phyloP scores from a whole-genome alignment of 2,113 vertebrate genomes.

The Tauraco erythrolophus region DNA sequence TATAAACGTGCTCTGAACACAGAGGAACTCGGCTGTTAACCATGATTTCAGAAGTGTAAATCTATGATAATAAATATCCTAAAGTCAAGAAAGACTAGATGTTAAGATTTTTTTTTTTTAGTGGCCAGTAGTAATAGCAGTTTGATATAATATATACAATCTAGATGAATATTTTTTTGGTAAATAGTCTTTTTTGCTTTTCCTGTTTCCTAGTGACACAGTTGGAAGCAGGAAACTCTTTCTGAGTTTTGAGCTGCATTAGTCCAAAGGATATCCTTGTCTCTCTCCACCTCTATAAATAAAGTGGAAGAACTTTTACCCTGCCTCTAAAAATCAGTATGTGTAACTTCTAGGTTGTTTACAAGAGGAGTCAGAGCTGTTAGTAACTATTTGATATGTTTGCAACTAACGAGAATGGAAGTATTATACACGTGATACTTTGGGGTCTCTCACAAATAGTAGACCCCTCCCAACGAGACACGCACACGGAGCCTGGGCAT shows the following conservation, averaged over 20 bases:
- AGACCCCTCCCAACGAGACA: no score
- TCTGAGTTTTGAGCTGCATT: conserved; percentile 53
- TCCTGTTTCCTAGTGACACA: conserved; percentile 72
- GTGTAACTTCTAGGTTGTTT: neutral
- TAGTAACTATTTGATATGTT: neutral
- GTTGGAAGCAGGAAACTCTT: conserved; percentile 72
- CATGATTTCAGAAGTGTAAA: conserved; percentile 42
- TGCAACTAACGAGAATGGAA: neutral
- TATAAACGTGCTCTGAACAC: neutral
- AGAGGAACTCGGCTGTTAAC: conserved; percentile 17
- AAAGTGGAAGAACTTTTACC: conserved; percentile 56
- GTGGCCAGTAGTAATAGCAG: neutral
- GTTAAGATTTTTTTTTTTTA: neutral
- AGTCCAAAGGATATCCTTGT: conserved; percentile 74
- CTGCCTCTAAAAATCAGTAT: conserved; percentile 15
- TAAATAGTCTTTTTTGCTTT: conserved; percentile 64
- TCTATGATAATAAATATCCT: conserved; percentile 20
- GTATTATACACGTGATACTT: neutral
- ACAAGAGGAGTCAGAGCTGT: neutral
- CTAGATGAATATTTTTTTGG: neutral
- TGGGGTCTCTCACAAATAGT: neutral
- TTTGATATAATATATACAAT: conserved; percentile 29
- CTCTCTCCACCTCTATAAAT: conserved; percentile 75
- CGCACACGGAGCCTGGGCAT: neutral
- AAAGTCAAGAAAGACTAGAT: conserved; percentile 1